Conservation (phyloP, 2,797 vertebrate genomes). For the Valencia hispanica region DNA sequence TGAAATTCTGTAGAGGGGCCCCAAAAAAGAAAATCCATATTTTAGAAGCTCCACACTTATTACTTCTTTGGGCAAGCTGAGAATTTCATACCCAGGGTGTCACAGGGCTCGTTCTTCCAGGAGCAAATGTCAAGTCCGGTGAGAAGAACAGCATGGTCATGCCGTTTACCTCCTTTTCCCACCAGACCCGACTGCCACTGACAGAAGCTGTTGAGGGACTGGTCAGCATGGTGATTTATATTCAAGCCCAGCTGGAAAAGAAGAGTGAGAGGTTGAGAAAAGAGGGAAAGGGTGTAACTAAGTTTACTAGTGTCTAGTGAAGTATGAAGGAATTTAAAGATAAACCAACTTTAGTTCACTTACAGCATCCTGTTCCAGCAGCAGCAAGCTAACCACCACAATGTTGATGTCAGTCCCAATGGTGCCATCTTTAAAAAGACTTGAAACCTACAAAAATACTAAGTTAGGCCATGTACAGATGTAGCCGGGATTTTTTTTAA, state of each 20-base stretch:
- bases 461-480: no score
- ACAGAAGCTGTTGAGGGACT: constrained; percentile 97
- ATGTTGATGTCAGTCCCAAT: constrained; percentile 97
- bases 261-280: constrained; percentile 8
- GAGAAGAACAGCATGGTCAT: constrained; percentile 95
- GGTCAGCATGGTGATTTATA: constrained; percentile 96
- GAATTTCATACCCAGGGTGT: constrained; percentile 88
- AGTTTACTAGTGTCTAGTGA: neutral
- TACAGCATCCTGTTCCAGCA: constrained; percentile 95
- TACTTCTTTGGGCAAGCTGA: neutral
- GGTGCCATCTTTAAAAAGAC: constrained; percentile 97
- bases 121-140: constrained; percentile 98
- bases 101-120: constrained; percentile 98
- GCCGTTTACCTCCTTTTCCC: constrained; percentile 92
- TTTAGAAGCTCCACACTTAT: neutral
- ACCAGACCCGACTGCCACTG: constrained; percentile 96
- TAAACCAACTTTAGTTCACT: constrained; percentile 64
- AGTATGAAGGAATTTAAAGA: neutral
- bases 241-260: constrained; percentile 85
- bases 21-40: neutral
- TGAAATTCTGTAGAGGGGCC: no score
- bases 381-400: constrained; percentile 92
- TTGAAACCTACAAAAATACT: constrained; percentile 87
- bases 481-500: no score
- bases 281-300: neutral